A percentile compares a stretch with the other conserved stretches of the same genome.
Conservation (phyloP, 2,888 invertebrate species). For the Apodemia hepburni region DNA sequence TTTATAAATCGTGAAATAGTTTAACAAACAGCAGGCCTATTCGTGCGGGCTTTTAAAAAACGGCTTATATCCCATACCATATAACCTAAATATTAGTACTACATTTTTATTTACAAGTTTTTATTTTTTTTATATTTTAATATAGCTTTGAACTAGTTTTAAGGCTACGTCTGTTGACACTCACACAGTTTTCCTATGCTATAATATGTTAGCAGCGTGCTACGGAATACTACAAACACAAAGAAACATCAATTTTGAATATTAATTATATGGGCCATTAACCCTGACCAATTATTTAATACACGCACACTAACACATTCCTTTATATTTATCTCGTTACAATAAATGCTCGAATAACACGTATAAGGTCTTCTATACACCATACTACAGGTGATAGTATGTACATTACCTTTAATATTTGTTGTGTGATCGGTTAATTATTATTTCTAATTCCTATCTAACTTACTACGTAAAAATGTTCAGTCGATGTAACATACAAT, state of each 20-base stretch:
- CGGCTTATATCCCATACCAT: slow-evolving; percentile 55
- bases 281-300: slow-evolving; percentile 3
- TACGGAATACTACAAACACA: slow-evolving; percentile 29
- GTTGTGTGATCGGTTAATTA: slow-evolving; percentile 25
- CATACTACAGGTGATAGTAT: slow-evolving; percentile 25
- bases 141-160: slow-evolving; percentile 79
- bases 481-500: slow-evolving; percentile 78
- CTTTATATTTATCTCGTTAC: slow-evolving; percentile 54
- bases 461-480: slow-evolving; percentile 74
- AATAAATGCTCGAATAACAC: slow-evolving; percentile 72
- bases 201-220: slow-evolving; percentile 56
- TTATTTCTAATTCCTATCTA: slow-evolving; percentile 51
- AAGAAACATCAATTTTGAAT: slow-evolving; percentile 30
- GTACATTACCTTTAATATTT: slow-evolving; percentile 26
- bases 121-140: slow-evolving; percentile 49
- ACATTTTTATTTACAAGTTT: slow-evolving; percentile 64
- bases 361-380: slow-evolving; percentile 46
- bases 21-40: slow-evolving; percentile 41
- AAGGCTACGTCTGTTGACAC: slow-evolving; percentile 76
- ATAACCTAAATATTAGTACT: slow-evolving; percentile 58
- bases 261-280: slow-evolving; percentile 3
- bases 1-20: slow-evolving; percentile 37
- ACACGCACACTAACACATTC: slow-evolving; percentile 69
- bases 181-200: slow-evolving; percentile 58
- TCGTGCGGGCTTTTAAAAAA: slow-evolving; percentile 49